A percentile compares a stretch with the other conserved stretches of the same genome.
phyloP scores from a whole-genome alignment of 2,113 vertebrate species.

The Pachycephala philippinensis region DNA sequence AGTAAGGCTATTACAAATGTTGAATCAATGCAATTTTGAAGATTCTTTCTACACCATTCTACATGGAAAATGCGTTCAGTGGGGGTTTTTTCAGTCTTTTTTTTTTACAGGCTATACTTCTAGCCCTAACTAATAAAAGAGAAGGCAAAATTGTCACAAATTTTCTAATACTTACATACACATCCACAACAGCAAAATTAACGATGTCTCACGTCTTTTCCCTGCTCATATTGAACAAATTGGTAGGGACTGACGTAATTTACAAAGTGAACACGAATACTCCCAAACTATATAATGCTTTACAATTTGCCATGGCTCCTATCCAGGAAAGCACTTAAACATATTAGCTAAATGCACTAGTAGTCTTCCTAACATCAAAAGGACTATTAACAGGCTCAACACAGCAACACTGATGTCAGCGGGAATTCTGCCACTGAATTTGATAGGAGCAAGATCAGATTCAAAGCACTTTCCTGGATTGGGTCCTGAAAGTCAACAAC shows the following conservation, averaged over 20 bases:
- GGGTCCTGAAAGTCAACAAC: background rate
- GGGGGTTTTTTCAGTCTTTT: background rate
- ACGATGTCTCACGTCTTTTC: background rate
- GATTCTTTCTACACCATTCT: background rate
- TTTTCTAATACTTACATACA: background rate
- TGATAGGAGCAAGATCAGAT: background rate
- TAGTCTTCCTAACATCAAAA: slow-evolving; percentile 10
- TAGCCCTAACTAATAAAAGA: background rate
- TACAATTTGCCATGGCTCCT: background rate
- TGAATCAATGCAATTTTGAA: background rate
- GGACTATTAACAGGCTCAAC: background rate
- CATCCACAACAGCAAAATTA: background rate
- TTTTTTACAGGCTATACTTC: background rate
- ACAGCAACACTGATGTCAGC: background rate
- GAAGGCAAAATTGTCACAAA: background rate
- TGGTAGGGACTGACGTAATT: background rate
- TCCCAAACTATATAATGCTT: background rate
- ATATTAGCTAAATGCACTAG: background rate
- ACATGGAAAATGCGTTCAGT: background rate
- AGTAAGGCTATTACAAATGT: background rate
- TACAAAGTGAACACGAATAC: background rate
- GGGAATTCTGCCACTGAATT: slow-evolving; percentile 11
- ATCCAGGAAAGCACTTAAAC: slow-evolving; percentile 29
- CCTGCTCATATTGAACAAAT: background rate
- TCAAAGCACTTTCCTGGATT: slow-evolving; percentile 3